Evolutionary conservation across 2,797 vertebrate genomes (phyloP).

Genomic region (Danio jaintianensis): DNA sequence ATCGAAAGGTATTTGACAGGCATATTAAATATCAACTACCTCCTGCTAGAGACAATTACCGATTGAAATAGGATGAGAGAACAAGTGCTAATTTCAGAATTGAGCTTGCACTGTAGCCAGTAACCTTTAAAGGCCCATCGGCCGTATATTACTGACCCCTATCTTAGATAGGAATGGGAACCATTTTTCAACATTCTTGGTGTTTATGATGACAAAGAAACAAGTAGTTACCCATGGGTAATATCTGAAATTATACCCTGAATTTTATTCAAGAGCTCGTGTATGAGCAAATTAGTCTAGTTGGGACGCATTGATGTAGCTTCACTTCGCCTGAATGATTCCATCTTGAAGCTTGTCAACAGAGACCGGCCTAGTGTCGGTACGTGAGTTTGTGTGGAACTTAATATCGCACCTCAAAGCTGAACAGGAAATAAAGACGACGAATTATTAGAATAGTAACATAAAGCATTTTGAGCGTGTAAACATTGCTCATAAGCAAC

Average conservation of each 20-base stretch:
- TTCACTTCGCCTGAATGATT: constrained; percentile 33
- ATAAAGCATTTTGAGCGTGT: constrained; percentile 25
- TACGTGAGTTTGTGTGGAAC: not conserved
- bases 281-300: constrained; percentile 34
- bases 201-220: constrained; percentile 38
- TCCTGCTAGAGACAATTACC: constrained; percentile 44
- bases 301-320: constrained; percentile 16
- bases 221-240: constrained; percentile 32
- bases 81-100: constrained; percentile 46
- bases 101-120: constrained; percentile 26
- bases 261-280: constrained; percentile 29
- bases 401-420: not conserved
- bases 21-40: constrained; percentile 49
- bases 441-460: not conserved
- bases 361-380: not conserved
- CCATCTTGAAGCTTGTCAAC: constrained; percentile 16
- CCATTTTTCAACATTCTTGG: constrained; percentile 15
- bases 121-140: constrained; percentile 13
- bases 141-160: not conserved
- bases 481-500: constrained; percentile 31
- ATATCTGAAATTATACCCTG: constrained; percentile 16
- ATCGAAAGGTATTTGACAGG: constrained; percentile 47
- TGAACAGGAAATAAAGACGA: not conserved
- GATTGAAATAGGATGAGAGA: constrained; percentile 8
- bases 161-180: not conserved